Base-by-base conservation (phyloP, 2,797 vertebrate species). In the Erpetoichthys calabaricus region DNA sequence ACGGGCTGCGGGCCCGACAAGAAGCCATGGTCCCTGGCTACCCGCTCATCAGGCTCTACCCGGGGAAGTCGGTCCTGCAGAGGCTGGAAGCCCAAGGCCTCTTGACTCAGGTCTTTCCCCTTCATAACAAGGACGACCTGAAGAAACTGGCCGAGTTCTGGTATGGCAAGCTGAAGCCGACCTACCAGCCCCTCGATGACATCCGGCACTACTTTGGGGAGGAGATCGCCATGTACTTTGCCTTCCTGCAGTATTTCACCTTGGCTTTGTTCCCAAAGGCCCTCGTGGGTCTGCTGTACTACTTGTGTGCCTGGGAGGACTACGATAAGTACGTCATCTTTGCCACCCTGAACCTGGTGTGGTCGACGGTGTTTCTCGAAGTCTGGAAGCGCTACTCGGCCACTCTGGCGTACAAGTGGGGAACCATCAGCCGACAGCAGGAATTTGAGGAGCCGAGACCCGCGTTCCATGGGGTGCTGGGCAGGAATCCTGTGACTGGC, bases 401-500 rank as follows among this genome's bases (percentile, higher is more conserved):
- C 46, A 66, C 73, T 2, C 80, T 97, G 65, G 83, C 92, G 0
- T 98, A 92, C 58, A 54, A 47, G 3, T 98, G 96, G 96, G 96
- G 96, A 44, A 95, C 94, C 0, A 73, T 99, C 61, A 68, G 91
- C 73, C 87, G 92, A 74, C 97, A 96, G 68, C 85, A 86, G 8
- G 89, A 91, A 49, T 99, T 99, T 60, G 96, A 99, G 67, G 96
- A 99, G n/a, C 94, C 95, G 0, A 82, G 96, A 3, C 85, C 94
- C 0, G 96, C 93, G 41, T 99, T 93, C 69, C 96, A 94, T 0
- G 96, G 96, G 0, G 70, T 82, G 10, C 79, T 99, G 50, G 96
- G 93, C 1, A 60, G 88, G 63, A 98, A 98, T 68, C 80, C 89
- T 0, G 70, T 98, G 65, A 99, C 96, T 0, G 90, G 90, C n/a